Evolutionary conservation across 2,888 invertebrate genomes (phyloP), one percentile per base, ranked within the genome.

Genomic region (Drosophila hawaiiensis): DNA sequence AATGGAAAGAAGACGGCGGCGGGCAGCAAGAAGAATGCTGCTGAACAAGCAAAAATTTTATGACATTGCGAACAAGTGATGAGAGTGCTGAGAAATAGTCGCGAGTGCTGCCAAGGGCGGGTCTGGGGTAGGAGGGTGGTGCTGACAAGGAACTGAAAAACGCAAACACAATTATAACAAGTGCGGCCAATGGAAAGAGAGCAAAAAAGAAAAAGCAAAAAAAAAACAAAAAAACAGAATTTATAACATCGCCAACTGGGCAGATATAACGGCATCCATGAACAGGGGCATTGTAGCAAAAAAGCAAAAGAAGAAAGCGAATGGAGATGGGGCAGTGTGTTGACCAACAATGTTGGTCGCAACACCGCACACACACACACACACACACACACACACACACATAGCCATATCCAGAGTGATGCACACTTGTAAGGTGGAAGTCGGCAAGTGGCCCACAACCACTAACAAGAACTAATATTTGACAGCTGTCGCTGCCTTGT

Each of bases 271-370:
- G 47, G 63, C 70, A 75, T 79, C 70, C 67, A 78, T 75, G 75
- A 71, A 61, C 66, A 63, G 65, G 25, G 60, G 25, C 29, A 25
- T 25, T 47, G 4, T 25, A 47, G 47, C 47, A 47, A 43, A 33
- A 33, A 25, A 47, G 47, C 25, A 47, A 43, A 33, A 25, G 53
- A n/a, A 14, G 9, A 6, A 14, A 3, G 19, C 14, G 9, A 9
- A 68, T 43, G 29, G n/a, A 0, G 10, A 22, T 69, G 54, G 65
- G 76, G 68, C 79, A 62, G 77, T 84, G 78, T 87, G 83, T 83
- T 87, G 90, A 83, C 85, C 85, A 89, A 85, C 90, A 88, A 72
- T 86, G 90, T 86, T 90, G 90, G 90, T 90, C 90, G 82, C 62
- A 71, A 82, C 70, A 25, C 22, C 68, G 22, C 31, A 73, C 68